Evolutionary conservation across 23 tunicate genomes (phyloP).

Genomic region (Diplosoma virens): DNA sequence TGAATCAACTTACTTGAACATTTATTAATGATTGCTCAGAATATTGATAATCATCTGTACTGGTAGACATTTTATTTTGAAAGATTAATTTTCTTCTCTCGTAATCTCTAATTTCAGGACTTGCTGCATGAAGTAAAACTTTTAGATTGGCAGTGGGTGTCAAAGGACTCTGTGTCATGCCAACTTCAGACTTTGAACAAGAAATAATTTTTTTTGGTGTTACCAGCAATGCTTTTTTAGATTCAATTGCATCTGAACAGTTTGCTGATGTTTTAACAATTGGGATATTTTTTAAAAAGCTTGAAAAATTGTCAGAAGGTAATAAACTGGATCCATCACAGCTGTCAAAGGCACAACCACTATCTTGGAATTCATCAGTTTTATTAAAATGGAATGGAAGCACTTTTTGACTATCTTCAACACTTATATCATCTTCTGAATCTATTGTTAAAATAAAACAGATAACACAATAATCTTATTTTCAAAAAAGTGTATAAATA

Average conservation of each 20-base stretch:
- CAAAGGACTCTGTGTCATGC: constrained; percentile 11
- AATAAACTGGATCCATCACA: not conserved
- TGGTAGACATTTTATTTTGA: not conserved
- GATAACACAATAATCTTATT: too few relatives aligned
- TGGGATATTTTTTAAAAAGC: too few relatives aligned
- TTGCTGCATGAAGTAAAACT: constrained; percentile 70
- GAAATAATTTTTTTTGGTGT: not conserved
- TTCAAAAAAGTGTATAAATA: too few relatives aligned
- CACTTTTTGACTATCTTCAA: not conserved
- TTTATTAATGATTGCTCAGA: not conserved
- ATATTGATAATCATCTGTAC: not conserved
- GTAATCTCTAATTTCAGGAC: constrained; percentile 63
- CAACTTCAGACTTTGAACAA: not conserved
- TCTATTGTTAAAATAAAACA: constrained; percentile 1
- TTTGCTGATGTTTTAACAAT: too few relatives aligned
- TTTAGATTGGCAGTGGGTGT: constrained; percentile 63
- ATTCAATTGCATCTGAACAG: too few relatives aligned
- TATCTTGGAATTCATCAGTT: constrained; percentile 23
- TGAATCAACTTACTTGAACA: not conserved
- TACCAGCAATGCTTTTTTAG: not conserved
- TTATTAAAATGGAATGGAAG: too few relatives aligned
- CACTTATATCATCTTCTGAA: constrained; percentile 24
- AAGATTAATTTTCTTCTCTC: constrained; percentile 58
- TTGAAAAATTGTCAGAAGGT: too few relatives aligned
- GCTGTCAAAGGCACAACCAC: constrained; percentile 25